Base-by-base conservation (phyloP, 2,888 invertebrate genomes). In the Entomobrya multifasciata region DNA sequence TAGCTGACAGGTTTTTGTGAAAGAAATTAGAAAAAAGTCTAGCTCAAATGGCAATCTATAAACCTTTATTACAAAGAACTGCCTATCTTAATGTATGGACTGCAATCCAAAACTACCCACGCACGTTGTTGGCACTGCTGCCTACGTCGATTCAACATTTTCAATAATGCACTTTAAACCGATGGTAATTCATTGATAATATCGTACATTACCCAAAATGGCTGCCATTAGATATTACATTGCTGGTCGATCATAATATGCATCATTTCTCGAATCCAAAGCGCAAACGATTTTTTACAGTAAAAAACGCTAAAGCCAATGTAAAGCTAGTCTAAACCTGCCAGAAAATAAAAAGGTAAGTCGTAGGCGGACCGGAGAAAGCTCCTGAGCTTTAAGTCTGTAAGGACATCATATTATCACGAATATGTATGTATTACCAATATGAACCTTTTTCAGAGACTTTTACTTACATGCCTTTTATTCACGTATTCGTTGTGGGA, bases 181-280 rank as follows among this genome's bases (percentile, higher is more conserved):
- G 57, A 74, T 49, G 82, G 82, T 74, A 82, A 82, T 82, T 82
- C 74, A 55, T 36, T 60, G 77, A 84, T 77, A 84, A 84, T 84
- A 84, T 77, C 65, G 55, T 15, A 27, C 62, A 84, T 84, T 84
- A 84, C 67, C 83, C 67, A 84, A 84, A n/a, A 84, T 84, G 83
- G 67, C 65, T 17, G 77, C 83, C 83, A 84, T 84, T 84, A 84
- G 41, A 77, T 84, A 84, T 76, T 77, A 84, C 77, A 84, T 52
- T 77, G 44, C 77, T 4, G 25, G 60, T 49, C 60, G 47, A 62
- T 82, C 74, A 60, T 62, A 74, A 49, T 55, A 77, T 84, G 83
- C 83, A 84, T 84, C 83, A 67, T 55, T 84, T 84, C 30, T 55
- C 76, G 36, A 36, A 25, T 30, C 17, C 49, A 74, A 74, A 82